Percentiles rank a stretch among this genome's conserved stretches.
These are phyloP conservation scores for Mesembrinibis cayennensis DNA, from an alignment of 2,113 vertebrate species.

Conservation along the genomic window DNA sequence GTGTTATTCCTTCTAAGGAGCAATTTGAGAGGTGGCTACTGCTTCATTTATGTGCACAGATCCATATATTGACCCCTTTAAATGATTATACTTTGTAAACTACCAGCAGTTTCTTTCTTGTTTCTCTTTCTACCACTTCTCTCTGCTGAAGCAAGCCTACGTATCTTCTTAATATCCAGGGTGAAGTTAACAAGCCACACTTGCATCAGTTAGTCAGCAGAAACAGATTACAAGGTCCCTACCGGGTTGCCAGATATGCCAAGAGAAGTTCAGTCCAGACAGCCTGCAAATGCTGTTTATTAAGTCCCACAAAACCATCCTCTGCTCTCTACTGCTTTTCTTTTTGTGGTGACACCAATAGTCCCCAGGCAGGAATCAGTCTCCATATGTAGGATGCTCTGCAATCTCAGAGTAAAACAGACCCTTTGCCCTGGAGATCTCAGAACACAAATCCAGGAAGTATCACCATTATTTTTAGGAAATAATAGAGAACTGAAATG, in stretches of 20 bases:
- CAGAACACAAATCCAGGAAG: background rate
- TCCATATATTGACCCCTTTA: background rate
- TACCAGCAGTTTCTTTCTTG: background rate
- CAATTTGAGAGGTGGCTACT: background rate
- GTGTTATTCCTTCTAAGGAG: background rate
- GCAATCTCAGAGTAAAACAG: background rate
- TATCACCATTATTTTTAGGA: background rate
- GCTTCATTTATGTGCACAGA: background rate
- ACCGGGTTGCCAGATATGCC: background rate
- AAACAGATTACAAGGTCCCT: background rate
- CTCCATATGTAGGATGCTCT: rapidly evolving
- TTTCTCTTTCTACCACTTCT: background rate
- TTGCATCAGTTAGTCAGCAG: background rate
- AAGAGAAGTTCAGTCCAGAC: background rate
- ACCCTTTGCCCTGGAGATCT: background rate
- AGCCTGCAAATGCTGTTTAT: background rate
- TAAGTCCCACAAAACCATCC: background rate
- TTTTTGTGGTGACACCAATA: background rate
- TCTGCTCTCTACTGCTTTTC: background rate
- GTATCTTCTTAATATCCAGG: background rate
- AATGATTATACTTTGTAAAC: background rate
- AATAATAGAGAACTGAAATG: background rate
- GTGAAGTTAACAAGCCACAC: background rate
- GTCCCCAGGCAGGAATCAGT: background rate
- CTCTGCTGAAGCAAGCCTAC: background rate